These are phyloP conservation scores for Sussaba pulchella DNA, from an alignment of 2,888 invertebrate genomes.

Conservation along the genomic window DNA sequence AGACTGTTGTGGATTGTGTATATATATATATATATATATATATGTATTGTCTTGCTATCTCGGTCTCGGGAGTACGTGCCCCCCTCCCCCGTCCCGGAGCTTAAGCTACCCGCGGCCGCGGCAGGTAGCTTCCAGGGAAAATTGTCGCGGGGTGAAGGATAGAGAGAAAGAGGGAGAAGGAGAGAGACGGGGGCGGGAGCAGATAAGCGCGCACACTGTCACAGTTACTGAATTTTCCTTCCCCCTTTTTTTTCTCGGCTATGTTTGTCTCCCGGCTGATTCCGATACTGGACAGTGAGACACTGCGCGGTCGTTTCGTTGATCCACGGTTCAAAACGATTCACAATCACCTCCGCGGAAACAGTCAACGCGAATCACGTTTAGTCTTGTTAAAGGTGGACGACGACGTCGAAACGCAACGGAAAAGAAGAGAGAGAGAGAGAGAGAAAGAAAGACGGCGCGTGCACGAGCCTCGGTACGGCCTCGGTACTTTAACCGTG, in stretches of 20 bases:
- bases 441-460: conserved; percentile 33
- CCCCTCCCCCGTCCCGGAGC: too few relatives aligned
- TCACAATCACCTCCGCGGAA: neutral
- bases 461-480: conserved; percentile 52
- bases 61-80: too few relatives aligned
- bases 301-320: conserved; percentile 3
- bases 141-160: conserved; percentile 36
- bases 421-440: conserved; percentile 42
- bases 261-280: neutral
- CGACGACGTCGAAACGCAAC: conserved; percentile 7
- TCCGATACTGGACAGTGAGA: neutral
- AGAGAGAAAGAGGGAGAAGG: conserved; percentile 11
- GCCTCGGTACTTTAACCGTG: conserved; percentile 57
- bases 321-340: conserved; percentile 14
- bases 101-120: conserved; percentile 13
- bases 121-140: conserved; percentile 52
- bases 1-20: too few relatives aligned
- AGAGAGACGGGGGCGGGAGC: conserved; percentile 47
- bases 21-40: too few relatives aligned
- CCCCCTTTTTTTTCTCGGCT: neutral
- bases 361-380: conserved; percentile 27
- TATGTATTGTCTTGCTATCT: neutral
- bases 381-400: conserved; percentile 48
- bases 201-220: conserved; percentile 41
- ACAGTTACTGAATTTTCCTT: conserved; percentile 47